These are phyloP conservation scores for Hystrix cristata DNA, from an alignment of 2,113 vertebrate species.

Conservation along the genomic window DNA sequence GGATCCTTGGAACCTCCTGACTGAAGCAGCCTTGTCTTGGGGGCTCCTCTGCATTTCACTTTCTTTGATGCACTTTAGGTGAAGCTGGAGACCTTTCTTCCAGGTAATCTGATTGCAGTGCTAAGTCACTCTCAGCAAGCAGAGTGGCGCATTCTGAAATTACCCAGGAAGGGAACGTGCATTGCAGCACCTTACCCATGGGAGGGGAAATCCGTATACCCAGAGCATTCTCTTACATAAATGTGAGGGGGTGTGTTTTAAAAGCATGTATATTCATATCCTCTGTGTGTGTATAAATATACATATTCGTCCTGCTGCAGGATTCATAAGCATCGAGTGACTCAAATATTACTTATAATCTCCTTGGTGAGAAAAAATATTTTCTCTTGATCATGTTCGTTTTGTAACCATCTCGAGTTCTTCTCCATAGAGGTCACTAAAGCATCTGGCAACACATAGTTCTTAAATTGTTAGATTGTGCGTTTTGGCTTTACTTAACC, in stretches of 20 bases:
- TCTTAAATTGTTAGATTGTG: not conserved
- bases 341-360: constrained; percentile 58
- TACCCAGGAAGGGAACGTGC: constrained; percentile 31
- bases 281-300: constrained; percentile 48
- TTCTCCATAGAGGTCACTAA: not conserved
- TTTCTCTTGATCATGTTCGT: constrained; percentile 67
- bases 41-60: not conserved
- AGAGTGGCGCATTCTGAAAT: constrained; percentile 63
- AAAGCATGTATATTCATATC: constrained; percentile 55
- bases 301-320: constrained; percentile 44
- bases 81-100: constrained; percentile 78
- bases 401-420: constrained; percentile 59
- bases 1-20: not conserved
- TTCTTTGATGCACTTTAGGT: constrained; percentile 46
- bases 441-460: not conserved
- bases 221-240: not conserved
- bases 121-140: constrained; percentile 63
- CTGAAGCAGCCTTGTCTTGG: accelerated
- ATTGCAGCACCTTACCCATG: not conserved
- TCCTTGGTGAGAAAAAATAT: constrained; percentile 72
- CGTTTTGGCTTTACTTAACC: not conserved
- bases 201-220: constrained; percentile 52
- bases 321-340: constrained; percentile 1
- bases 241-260: constrained; percentile 44
- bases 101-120: constrained; percentile 70